Evolutionary conservation across 2,888 invertebrate genomes (phyloP).

Genomic region (Agrotis clavis): DNA sequence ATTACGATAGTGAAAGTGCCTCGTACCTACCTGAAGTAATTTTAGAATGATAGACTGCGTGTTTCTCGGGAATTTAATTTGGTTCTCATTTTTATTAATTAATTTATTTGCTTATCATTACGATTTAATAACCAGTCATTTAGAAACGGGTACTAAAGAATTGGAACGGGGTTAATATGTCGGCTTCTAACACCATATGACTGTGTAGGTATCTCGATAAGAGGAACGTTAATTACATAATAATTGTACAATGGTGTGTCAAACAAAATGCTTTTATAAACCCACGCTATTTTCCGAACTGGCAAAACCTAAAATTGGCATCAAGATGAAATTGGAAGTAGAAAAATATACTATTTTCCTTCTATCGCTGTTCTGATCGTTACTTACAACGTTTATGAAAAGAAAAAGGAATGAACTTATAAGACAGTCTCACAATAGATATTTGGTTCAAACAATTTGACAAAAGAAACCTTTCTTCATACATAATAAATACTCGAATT

Average conservation of each 20-base stretch:
- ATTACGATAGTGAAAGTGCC: slow-evolving; percentile 1
- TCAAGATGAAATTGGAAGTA: background rate
- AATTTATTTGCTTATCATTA: background rate
- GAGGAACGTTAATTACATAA: background rate
- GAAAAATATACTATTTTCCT: too few species aligned
- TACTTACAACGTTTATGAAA: slow-evolving; percentile 9
- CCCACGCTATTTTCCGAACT: too few species aligned
- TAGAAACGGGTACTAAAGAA: background rate
- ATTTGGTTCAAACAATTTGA: slow-evolving; percentile 24
- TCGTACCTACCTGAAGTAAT: background rate
- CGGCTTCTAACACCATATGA: background rate
- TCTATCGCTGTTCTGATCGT: background rate
- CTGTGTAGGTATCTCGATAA: too few species aligned
- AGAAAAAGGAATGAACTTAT: background rate
- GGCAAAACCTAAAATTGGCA: background rate
- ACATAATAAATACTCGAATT: slow-evolving; percentile 25
- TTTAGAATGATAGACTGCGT: background rate
- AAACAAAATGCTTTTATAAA: background rate
- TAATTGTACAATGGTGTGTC: background rate
- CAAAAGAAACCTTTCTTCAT: slow-evolving; percentile 24
- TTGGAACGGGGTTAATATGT: background rate
- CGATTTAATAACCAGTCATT: background rate
- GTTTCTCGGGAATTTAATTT: background rate
- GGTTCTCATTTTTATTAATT: background rate
- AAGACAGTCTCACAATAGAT: slow-evolving; percentile 21